Evolutionary conservation across 2,797 vertebrate genomes (phyloP).

Genomic region (Carduelis carduelis): DNA sequence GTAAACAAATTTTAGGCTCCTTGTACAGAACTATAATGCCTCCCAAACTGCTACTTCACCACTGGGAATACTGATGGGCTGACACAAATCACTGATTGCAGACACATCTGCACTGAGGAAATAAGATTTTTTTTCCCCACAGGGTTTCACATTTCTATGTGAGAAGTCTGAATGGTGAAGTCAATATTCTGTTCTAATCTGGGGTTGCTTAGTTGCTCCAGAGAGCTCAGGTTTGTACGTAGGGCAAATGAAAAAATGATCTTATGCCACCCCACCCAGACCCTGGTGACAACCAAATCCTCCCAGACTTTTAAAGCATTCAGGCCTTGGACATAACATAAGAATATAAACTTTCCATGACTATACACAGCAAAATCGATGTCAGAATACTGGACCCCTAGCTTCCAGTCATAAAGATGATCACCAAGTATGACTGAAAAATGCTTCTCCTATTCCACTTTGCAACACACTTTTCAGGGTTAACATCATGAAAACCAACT

Average conservation of each 20-base stretch:
- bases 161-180: background rate
- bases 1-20: background rate
- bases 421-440: background rate
- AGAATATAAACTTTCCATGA: background rate
- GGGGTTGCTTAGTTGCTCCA: background rate
- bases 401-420: background rate
- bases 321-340: background rate
- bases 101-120: background rate
- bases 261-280: background rate
- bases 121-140: background rate
- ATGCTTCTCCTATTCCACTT: background rate
- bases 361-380: background rate
- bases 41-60: background rate
- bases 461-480: background rate
- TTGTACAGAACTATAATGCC: background rate
- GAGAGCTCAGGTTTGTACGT: background rate
- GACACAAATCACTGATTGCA: background rate
- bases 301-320: background rate
- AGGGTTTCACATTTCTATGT: background rate
- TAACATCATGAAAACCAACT: background rate
- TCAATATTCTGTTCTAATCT: background rate
- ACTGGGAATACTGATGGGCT: background rate
- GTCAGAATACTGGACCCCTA: background rate
- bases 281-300: background rate
- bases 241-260: background rate